phyloP scores from a whole-genome alignment of 1,140 invertebrate genomes.

The Drosophila bocqueti region DNA sequence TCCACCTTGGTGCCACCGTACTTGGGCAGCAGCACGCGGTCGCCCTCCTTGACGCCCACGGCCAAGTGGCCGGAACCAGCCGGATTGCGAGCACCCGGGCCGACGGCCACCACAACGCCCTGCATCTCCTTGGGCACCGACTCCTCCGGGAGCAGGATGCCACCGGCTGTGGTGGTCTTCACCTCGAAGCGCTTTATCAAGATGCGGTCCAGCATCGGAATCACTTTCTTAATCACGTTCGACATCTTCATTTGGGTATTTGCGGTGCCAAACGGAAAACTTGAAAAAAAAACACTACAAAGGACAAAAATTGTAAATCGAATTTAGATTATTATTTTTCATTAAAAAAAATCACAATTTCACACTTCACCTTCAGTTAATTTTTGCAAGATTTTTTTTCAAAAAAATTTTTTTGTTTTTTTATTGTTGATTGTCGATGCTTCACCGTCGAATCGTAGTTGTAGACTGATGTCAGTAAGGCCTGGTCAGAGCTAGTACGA shows the following conservation, averaged over 20 bases:
- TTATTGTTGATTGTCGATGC: conserved; percentile 8
- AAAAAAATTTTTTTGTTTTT: not conserved
- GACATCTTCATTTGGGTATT: conserved; percentile 32
- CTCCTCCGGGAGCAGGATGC: conserved; percentile 99
- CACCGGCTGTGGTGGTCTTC: conserved; percentile 97
- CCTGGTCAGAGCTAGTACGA: not conserved
- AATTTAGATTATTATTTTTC: conserved; percentile 5
- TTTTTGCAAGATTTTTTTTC: not conserved
- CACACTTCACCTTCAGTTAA: not conserved
- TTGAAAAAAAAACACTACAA: not conserved
- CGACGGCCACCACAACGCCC: conserved; percentile 97
- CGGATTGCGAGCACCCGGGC: conserved; percentile 94
- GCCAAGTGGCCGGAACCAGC: conserved; percentile 94
- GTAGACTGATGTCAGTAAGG: conserved; percentile 6
- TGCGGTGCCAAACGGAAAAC: not conserved
- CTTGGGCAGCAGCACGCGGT: conserved; percentile 97
- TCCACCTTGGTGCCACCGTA: conserved; percentile 98
- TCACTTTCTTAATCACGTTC: conserved; percentile 90
- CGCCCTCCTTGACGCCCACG: conserved; percentile 94
- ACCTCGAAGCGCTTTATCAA: conserved; percentile 96
- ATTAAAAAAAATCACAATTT: not conserved
- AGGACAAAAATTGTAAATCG: not conserved
- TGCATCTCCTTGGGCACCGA: conserved; percentile 96
- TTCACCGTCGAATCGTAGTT: not conserved
- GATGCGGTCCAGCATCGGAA: conserved; percentile 98